Evolutionary conservation across 2,797 vertebrate species (phyloP), one percentile per base, ranked within the genome.

Genomic region (Alectoris magna): DNA sequence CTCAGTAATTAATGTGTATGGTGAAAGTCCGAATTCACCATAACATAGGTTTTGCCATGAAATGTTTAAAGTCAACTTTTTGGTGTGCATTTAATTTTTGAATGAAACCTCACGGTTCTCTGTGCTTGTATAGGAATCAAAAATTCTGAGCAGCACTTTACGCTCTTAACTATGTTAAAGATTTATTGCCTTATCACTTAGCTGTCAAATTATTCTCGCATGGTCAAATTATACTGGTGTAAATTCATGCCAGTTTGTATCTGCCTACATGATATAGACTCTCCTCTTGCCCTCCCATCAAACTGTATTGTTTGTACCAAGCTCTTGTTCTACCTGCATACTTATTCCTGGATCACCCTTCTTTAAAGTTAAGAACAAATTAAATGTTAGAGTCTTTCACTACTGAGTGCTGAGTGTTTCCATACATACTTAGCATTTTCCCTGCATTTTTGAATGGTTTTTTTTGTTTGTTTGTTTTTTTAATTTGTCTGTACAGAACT

Each of bases 51-150:
- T 59, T 85, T 77, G 7, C 36, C 49, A 84, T 13, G 10, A 79
- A 76, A 41, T 48, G 43, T 43, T 84, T 55, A 34, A 90, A 73
- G 13, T 44, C 69, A 63, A 64, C 1, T 18, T 70, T 27, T 46
- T 27, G 14, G 27, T 11, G 74, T 49, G 10, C 1, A 14, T 59
- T 36, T 63, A 23, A 6, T 63, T 87, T 84, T 81, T 62, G 11
- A 76, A 87, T 38, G 3, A 11, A 0, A 0, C 44, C 6, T 3
- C 4, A 58, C 48, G 87, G 75, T 68, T 56, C 22, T 72, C 7
- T 26, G 0, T 66, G 8, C 1, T 77, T 87, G 72, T 43, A 26
- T 10, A 63, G 39, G 14, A 56, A 71, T 43, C 1, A 43, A 3
- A 6, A 4, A 53, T 64, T 77, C 11, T 78, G 64, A 71, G 36